Percentiles rank a stretch among this genome's conserved stretches.
Conservation (phyloP, 2,797 vertebrate species). For the Galagoides demidoff region DNA sequence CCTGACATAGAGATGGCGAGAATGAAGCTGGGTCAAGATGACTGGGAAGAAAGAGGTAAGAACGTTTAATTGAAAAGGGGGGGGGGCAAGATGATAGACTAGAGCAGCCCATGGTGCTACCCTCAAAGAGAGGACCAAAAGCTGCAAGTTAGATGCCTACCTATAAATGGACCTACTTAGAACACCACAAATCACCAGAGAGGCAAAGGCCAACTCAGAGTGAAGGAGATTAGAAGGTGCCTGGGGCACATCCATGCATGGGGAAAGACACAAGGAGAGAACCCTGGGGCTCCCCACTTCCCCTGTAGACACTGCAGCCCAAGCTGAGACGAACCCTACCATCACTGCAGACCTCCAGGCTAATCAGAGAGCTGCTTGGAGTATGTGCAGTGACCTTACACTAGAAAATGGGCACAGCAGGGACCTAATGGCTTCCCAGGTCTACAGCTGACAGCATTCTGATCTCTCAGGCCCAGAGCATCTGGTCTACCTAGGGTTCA, state of each 20-base stretch:
- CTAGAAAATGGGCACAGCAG: not conserved
- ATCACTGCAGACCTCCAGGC: not conserved
- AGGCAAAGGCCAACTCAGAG: not conserved
- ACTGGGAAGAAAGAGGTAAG: not conserved
- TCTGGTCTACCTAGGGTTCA: not conserved
- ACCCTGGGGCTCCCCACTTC: not conserved
- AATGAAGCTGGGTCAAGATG: not conserved
- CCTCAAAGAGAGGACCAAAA: not conserved
- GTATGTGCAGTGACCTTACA: not conserved
- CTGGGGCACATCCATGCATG: not conserved
- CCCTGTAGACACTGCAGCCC: not conserved
- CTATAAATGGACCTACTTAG: not conserved
- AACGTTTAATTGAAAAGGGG: not conserved
- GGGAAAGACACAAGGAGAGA: not conserved
- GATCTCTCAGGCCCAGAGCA: not conserved
- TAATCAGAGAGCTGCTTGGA: not conserved
- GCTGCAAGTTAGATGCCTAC: not conserved
- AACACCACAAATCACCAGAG: not conserved
- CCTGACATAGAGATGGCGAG: not conserved
- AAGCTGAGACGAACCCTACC: not conserved
- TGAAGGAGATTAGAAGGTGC: not conserved
- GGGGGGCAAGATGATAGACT: not conserved
- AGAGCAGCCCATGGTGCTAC: not conserved
- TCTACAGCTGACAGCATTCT: not conserved
- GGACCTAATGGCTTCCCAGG: not conserved